phyloP scores from a whole-genome alignment of 2,797 vertebrate species.

The Picus viridis region DNA sequence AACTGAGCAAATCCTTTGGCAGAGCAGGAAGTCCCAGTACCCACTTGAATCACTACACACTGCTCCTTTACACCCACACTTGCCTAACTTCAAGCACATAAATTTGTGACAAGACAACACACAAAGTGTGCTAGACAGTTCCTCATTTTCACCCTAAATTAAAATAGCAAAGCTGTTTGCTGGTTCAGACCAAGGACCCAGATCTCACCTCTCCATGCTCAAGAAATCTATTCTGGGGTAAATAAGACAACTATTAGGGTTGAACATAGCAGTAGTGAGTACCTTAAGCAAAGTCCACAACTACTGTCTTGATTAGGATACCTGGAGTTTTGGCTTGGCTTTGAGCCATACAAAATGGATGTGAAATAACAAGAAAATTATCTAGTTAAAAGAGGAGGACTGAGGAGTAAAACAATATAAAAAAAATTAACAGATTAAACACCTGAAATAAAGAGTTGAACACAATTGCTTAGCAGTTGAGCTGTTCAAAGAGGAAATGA shows the following conservation, averaged over 20 bases:
- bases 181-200: background rate
- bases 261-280: background rate
- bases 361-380: background rate
- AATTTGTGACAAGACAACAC: background rate
- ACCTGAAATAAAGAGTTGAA: background rate
- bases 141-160: background rate
- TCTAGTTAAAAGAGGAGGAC: background rate
- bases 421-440: background rate
- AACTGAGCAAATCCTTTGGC: background rate
- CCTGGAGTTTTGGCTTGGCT: background rate
- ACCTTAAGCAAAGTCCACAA: background rate
- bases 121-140: background rate
- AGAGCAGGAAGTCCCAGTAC: background rate
- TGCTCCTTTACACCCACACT: background rate
- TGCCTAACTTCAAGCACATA: fast-evolving
- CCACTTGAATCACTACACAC: background rate
- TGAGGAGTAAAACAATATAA: background rate
- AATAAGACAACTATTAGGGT: background rate
- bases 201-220: background rate
- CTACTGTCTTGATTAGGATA: background rate
- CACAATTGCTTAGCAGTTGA: background rate
- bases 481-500: background rate
- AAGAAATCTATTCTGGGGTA: background rate
- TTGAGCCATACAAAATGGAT: background rate
- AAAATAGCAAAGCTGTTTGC: background rate